Conservation (phyloP, 2,888 invertebrate genomes). For the Mystacides longicornis region DNA sequence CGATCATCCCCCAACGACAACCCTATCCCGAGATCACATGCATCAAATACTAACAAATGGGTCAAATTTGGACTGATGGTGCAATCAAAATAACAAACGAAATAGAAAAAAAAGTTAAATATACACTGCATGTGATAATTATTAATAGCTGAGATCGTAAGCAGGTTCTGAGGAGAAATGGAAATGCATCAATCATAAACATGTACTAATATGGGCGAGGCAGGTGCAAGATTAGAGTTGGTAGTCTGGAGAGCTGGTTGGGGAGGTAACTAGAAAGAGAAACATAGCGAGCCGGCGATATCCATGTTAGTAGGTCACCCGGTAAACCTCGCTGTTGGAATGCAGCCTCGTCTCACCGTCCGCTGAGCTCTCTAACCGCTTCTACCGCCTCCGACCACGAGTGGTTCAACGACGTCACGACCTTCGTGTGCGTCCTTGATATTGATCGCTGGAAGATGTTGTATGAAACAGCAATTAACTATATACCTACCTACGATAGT, state of each 20-base stretch:
- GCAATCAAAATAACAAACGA: too few relatives aligned
- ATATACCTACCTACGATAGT: too few relatives aligned
- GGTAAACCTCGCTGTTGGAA: conserved; percentile 28
- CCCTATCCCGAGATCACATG: not conserved
- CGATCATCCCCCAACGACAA: not conserved
- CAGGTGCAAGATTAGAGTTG: not conserved
- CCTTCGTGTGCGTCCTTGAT: conserved; percentile 7
- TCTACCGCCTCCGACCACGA: not conserved
- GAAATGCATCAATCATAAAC: too few relatives aligned
- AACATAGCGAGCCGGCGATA: conserved; percentile 20
- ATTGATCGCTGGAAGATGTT: too few relatives aligned
- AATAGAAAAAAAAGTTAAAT: too few relatives aligned
- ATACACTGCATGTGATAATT: too few relatives aligned
- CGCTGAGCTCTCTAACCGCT: not conserved
- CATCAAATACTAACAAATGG: not conserved
- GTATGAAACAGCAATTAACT: too few relatives aligned
- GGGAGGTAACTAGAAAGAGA: conserved; percentile 7
- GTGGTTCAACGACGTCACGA: not conserved
- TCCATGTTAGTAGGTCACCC: conserved; percentile 41
- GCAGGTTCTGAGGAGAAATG: too few relatives aligned
- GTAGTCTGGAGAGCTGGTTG: not conserved
- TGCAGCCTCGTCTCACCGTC: conserved; percentile 2
- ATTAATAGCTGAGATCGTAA: too few relatives aligned
- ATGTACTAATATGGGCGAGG: not conserved
- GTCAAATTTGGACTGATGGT: too few relatives aligned